A percentile compares a stretch with the other conserved stretches of the same genome.
phyloP scores from a whole-genome alignment of 92 coral and sea anemone genomes.

The Blastomussa wellsi region DNA sequence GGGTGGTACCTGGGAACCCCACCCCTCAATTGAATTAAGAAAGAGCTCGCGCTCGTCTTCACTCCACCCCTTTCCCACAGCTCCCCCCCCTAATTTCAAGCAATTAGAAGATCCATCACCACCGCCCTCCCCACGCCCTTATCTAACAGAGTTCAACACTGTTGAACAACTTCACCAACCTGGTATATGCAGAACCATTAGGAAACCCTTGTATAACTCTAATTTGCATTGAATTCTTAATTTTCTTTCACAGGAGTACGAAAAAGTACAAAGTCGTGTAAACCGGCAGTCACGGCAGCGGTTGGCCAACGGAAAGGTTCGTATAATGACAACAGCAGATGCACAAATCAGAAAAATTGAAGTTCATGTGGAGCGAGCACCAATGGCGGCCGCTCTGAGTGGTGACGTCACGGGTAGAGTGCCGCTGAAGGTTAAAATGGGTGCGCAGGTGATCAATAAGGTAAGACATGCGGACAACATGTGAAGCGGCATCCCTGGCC shows the following conservation, averaged over 20 bases:
- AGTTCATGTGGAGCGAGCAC: slow-evolving; percentile 83
- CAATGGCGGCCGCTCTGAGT: slow-evolving; percentile 71
- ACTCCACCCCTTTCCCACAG: background rate
- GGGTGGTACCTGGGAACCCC: too few species aligned
- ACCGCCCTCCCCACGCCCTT: background rate
- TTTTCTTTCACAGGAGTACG: slow-evolving; percentile 68
- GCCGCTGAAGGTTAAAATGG: slow-evolving; percentile 69
- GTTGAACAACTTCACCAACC: too few species aligned
- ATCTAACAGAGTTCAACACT: too few species aligned
- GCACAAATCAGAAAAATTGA: slow-evolving; percentile 65
- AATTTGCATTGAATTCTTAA: slow-evolving; percentile 27
- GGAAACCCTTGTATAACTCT: background rate
- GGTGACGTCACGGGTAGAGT: slow-evolving; percentile 85
- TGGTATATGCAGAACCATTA: background rate
- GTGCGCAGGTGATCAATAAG: slow-evolving; percentile 64
- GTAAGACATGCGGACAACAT: too few species aligned
- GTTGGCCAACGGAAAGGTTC: slow-evolving; percentile 77
- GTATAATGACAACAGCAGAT: slow-evolving; percentile 76
- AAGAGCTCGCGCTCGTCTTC: too few species aligned
- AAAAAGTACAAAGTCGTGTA: slow-evolving; percentile 91
- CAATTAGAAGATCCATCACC: background rate
- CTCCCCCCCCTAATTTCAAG: too few species aligned
- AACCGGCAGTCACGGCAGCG: slow-evolving; percentile 89
- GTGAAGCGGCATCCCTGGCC: too few species aligned
- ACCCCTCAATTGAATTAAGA: too few species aligned